A percentile compares a stretch with the other conserved stretches of the same genome.
Evolutionary conservation across 2,888 invertebrate genomes (phyloP).

Genomic region (Rhagonycha fulva): DNA sequence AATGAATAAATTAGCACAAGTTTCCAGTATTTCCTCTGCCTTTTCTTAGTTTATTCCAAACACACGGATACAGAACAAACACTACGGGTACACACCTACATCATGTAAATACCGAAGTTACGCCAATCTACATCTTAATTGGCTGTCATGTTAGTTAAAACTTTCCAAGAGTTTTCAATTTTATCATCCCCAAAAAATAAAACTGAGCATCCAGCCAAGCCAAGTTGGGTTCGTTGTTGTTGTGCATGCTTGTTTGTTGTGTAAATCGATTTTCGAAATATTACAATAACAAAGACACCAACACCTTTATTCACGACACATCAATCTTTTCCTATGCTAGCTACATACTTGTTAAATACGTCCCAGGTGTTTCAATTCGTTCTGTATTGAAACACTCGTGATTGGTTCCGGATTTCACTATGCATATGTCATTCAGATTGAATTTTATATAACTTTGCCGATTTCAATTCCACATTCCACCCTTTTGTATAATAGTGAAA

Average conservation of each 20-base stretch:
- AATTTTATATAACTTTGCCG: conserved; percentile 13
- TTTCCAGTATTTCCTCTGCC: conserved; percentile 46
- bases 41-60: conserved; percentile 52
- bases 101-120: conserved; percentile 53
- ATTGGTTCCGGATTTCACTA: conserved; percentile 23
- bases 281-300: not conserved
- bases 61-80: conserved; percentile 51
- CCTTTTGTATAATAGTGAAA: not conserved
- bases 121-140: conserved; percentile 58
- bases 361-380: conserved; percentile 27
- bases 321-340: conserved; percentile 22
- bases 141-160: conserved; percentile 56
- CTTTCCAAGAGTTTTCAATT: conserved; percentile 28
- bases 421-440: conserved; percentile 15
- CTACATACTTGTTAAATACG: conserved; percentile 14
- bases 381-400: conserved; percentile 23
- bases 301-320: conserved; percentile 26
- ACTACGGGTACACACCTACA: conserved; percentile 49
- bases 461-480: conserved; percentile 3
- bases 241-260: not conserved
- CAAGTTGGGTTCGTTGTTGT: not conserved
- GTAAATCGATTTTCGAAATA: not conserved
- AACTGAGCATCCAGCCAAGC: not conserved
- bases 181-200: conserved; percentile 13
- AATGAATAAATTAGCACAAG: conserved; percentile 54